Conservation (phyloP, 2,888 invertebrate species). For the Callyntrura guangdongensis region DNA sequence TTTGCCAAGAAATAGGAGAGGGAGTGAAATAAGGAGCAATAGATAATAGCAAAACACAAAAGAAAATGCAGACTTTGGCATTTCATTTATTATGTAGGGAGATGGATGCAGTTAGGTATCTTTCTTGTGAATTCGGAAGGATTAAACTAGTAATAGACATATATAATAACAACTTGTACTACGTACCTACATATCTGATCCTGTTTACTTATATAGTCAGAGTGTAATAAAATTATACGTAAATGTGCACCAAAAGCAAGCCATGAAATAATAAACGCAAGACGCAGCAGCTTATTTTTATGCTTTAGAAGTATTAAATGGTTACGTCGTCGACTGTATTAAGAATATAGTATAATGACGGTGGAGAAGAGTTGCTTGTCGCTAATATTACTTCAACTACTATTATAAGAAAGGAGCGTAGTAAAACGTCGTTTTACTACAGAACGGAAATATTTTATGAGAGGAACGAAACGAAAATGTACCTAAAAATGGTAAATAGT, state of each 20-base stretch:
- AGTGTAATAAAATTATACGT: not conserved
- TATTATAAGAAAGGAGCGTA: not conserved
- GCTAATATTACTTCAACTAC: not conserved
- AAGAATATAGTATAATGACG: not conserved
- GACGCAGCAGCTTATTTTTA: conserved; percentile 62
- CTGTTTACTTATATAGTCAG: not conserved
- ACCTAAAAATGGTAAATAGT: conserved; percentile 10
- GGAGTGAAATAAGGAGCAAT: conserved; percentile 37
- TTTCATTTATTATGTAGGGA: conserved; percentile 55
- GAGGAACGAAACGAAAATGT: conserved; percentile 56
- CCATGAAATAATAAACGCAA: not conserved
- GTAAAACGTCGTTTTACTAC: not conserved
- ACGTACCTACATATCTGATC: not conserved
- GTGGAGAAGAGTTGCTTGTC: not conserved
- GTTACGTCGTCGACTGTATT: conserved; percentile 12
- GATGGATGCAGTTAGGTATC: conserved; percentile 59
- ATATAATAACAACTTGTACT: not conserved
- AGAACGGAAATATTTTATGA: conserved; percentile 65
- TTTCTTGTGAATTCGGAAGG: conserved; percentile 50
- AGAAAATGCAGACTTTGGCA: conserved; percentile 71
- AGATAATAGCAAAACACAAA: conserved; percentile 21
- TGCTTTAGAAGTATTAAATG: not conserved
- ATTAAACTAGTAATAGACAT: conserved; percentile 37
- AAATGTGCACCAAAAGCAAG: conserved; percentile 27
- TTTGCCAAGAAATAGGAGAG: conserved; percentile 63